phyloP scores from a whole-genome alignment of 2,888 invertebrate genomes.

The Ochlodes sylvanus region DNA sequence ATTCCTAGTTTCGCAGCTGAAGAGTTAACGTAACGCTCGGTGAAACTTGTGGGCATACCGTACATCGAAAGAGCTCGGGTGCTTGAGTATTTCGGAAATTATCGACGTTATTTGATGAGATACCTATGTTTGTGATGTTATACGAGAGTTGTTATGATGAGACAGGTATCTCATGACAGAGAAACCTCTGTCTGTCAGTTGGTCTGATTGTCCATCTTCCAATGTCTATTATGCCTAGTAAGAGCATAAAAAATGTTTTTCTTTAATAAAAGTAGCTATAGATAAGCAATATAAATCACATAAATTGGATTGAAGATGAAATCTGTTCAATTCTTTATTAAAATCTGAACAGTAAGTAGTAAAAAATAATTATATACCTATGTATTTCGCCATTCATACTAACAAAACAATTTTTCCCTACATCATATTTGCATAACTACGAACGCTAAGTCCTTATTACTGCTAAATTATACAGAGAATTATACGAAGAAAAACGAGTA shows the following conservation, averaged over 20 bases:
- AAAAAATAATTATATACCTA: constrained; percentile 8
- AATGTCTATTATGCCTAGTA: background rate
- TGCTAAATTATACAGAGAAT: constrained; percentile 33
- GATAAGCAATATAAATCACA: background rate
- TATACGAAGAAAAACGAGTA: constrained; percentile 30
- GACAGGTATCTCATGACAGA: no score
- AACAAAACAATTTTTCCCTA: constrained; percentile 17
- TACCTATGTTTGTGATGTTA: no score
- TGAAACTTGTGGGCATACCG: background rate
- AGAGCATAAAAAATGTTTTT: background rate
- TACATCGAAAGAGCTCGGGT: no score
- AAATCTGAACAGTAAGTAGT: background rate
- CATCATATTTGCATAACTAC: constrained; percentile 28
- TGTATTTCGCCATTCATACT: background rate
- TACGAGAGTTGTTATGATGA: no score
- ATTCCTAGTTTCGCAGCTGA: background rate
- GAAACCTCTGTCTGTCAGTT: no score
- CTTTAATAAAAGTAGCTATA: background rate
- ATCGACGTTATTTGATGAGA: background rate
- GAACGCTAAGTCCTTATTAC: constrained; percentile 33
- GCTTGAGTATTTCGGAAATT: background rate
- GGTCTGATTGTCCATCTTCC: no score
- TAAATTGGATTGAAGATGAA: background rate
- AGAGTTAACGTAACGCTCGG: background rate
- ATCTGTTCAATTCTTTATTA: background rate